These are phyloP conservation scores for Psittacula echo DNA, from an alignment of 2,797 vertebrate genomes.

Conservation along the genomic window DNA sequence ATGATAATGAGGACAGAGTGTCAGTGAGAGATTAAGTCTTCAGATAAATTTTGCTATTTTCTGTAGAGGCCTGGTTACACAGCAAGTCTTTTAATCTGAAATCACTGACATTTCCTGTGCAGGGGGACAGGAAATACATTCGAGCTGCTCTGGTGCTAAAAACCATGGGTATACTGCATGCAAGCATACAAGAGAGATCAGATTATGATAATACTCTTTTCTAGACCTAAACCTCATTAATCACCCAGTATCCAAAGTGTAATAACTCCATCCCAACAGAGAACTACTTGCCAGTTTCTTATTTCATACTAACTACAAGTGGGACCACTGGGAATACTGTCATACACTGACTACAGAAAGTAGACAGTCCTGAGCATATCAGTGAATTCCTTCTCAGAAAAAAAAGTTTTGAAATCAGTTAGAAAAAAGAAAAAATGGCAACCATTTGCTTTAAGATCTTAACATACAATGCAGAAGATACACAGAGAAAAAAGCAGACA, in stretches of 20 bases:
- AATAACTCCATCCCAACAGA: not conserved
- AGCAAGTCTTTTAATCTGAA: not conserved
- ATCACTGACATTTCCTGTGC: not conserved
- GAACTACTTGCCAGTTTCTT: not conserved
- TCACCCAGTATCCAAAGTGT: not conserved
- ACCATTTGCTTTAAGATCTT: not conserved
- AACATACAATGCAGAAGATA: not conserved
- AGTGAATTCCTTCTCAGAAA: not conserved
- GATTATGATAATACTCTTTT: not conserved
- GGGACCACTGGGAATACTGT: not conserved
- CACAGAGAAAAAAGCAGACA: not conserved
- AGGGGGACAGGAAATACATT: not conserved
- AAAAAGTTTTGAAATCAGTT: not conserved
- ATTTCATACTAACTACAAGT: not conserved
- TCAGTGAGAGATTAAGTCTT: not conserved
- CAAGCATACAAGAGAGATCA: not conserved
- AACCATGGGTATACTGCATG: not conserved
- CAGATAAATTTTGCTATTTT: not conserved
- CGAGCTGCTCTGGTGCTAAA: not conserved
- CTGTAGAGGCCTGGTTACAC: not conserved
- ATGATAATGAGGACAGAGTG: not conserved
- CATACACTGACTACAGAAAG: not conserved
- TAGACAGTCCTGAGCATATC: not conserved
- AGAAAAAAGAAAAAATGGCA: not conserved
- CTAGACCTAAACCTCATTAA: constrained; percentile 2